Percentiles rank a stretch among this genome's conserved stretches.
These are phyloP conservation scores for Aelia acuminata DNA, from an alignment of 2,888 invertebrate species.

Conservation along the genomic window DNA sequence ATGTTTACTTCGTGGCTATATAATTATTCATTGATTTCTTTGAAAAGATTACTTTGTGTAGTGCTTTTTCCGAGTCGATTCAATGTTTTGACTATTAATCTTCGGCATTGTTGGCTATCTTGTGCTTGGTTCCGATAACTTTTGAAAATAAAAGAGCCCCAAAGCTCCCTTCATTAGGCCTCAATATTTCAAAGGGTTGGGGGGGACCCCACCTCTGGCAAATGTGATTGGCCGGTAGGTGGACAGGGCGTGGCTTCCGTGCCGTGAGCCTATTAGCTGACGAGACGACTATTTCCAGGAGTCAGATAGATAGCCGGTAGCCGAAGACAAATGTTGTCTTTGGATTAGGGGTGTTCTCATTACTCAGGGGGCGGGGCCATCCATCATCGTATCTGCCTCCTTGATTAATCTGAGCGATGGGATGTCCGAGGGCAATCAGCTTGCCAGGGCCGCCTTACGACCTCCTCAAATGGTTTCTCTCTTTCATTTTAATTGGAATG, in stretches of 20 bases:
- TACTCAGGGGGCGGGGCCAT: neutral
- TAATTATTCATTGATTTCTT: too few species aligned
- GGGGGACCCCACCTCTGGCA: neutral
- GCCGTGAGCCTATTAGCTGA: constrained; percentile 29
- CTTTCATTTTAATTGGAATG: constrained; percentile 59
- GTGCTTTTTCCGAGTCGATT: neutral
- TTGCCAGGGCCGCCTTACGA: constrained; percentile 28
- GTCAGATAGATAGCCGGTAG: constrained; percentile 55
- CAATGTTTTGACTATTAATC: neutral
- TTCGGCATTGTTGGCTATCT: neutral
- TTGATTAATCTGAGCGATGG: constrained; percentile 54
- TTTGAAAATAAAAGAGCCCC: neutral
- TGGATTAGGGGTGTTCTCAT: constrained; percentile 35
- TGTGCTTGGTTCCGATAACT: neutral
- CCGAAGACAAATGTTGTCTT: constrained; percentile 50
- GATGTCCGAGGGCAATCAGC: constrained; percentile 33
- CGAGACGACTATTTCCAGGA: constrained; percentile 37
- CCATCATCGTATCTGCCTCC: constrained; percentile 35
- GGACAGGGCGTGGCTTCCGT: constrained; percentile 56
- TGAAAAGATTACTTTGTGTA: too few species aligned
- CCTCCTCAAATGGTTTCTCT: constrained; percentile 5
- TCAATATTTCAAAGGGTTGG: neutral
- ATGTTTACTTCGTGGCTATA: too few species aligned
- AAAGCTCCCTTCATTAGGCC: neutral
- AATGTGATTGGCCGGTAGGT: constrained; percentile 17